These are phyloP conservation scores for Andinoacara biseriatus DNA, from an alignment of 2,113 vertebrate genomes.

Conservation along the genomic window DNA sequence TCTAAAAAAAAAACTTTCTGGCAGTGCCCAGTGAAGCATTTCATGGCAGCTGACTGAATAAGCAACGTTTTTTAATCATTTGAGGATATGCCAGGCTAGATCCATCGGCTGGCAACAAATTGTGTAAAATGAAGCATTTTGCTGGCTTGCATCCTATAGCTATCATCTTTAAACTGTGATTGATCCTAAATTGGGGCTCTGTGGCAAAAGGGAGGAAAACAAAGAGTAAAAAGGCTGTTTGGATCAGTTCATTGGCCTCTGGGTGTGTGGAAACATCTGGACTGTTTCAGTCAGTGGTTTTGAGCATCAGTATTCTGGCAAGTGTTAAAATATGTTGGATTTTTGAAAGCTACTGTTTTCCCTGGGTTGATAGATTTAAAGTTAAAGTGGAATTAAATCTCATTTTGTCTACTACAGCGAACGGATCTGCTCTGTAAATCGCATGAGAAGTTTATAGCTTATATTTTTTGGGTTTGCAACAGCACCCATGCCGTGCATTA, in stretches of 20 bases:
- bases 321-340: not conserved
- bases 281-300: not conserved
- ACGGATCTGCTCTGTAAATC: not conserved
- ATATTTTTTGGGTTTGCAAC: not conserved
- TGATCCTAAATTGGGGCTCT: slow-evolving; percentile 18
- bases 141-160: slow-evolving; percentile 28
- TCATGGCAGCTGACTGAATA: slow-evolving; percentile 17
- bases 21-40: slow-evolving; percentile 12
- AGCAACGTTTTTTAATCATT: slow-evolving; percentile 22
- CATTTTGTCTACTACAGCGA: not conserved
- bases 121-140: slow-evolving; percentile 33
- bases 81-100: slow-evolving; percentile 46
- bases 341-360: slow-evolving; percentile 13
- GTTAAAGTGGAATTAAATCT: not conserved
- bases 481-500: not conserved
- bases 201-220: slow-evolving; percentile 9
- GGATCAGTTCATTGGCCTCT: slow-evolving; percentile 5
- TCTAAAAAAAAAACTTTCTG: slow-evolving; percentile 27
- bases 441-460: not conserved
- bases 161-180: slow-evolving; percentile 46
- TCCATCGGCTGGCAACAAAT: slow-evolving; percentile 32
- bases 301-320: slow-evolving; percentile 6
- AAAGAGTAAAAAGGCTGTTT: slow-evolving; percentile 16
- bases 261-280: slow-evolving; percentile 23
- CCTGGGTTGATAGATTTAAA: not conserved